phyloP scores from a whole-genome alignment of 2,888 invertebrate species.

The Acanthosoma haemorrhoidale region DNA sequence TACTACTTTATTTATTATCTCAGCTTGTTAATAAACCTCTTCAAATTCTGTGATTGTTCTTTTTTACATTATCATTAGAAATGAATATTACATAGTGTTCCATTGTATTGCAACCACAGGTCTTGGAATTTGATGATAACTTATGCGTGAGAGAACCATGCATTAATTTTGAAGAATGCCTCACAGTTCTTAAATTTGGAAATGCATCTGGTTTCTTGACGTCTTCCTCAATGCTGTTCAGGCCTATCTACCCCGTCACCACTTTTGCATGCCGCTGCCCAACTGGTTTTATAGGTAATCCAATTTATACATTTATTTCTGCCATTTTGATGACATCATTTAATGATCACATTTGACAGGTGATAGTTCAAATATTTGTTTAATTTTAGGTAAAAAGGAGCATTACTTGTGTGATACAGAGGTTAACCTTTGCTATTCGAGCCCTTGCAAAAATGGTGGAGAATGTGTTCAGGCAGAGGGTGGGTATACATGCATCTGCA shows the following conservation, averaged over 20 bases:
- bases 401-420: slow-evolving; percentile 93
- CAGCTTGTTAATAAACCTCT: not conserved
- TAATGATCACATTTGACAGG: not conserved
- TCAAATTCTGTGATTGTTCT: not conserved
- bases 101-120: slow-evolving; percentile 49
- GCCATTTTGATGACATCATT: not conserved
- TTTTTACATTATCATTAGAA: not conserved
- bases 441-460: slow-evolving; percentile 85
- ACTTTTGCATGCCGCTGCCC: slow-evolving; percentile 91
- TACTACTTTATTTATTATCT: slow-evolving; percentile 39
- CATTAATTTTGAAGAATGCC: slow-evolving; percentile 86
- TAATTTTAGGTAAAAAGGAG: slow-evolving; percentile 64
- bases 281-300: slow-evolving; percentile 74
- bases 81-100: not conserved
- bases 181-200: slow-evolving; percentile 85
- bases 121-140: slow-evolving; percentile 93
- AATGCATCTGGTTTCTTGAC: slow-evolving; percentile 85
- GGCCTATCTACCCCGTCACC: slow-evolving; percentile 91
- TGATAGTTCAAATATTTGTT: not conserved
- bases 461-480: slow-evolving; percentile 80
- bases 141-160: slow-evolving; percentile 93
- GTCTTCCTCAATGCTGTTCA: slow-evolving; percentile 83
- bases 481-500: slow-evolving; percentile 85
- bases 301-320: not conserved
- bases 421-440: slow-evolving; percentile 93